Base-by-base conservation (phyloP, 2,888 invertebrate species). In the Syrphus vitripennis region DNA sequence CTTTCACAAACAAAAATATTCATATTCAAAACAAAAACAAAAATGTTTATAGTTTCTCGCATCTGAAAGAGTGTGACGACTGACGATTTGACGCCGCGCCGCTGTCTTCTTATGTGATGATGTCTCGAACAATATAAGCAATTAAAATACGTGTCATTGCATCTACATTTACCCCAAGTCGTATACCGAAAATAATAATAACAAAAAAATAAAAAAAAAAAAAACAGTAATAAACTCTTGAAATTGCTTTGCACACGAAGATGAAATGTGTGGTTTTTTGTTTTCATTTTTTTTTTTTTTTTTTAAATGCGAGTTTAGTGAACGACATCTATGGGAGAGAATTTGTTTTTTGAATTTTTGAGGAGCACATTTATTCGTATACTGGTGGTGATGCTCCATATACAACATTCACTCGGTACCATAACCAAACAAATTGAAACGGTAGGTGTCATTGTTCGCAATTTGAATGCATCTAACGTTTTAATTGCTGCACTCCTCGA, bases 131-230 rank as follows among this genome's bases (percentile, higher is more conserved):
- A 81, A 86, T 86, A 86, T 74, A 78, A 86, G 81, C 86, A 86
- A 86, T 86, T 86, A 86, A 86, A 78, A 86, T 78, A 78, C 86
- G 81, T 86, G 86, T 81, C 86, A 86, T 78, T 82, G 86, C 77
- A 86, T 86, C 77, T 65, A 70, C n/a, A n/a, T 86, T 86, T 81
- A 82, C 69, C n/a, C n/a, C 65, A 81, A 72, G 69, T 48, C 61
- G 21, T 6, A 29, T 16, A 69, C 40, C 57, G 34, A 57, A 61
- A 75, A 80, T n/a, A 34, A 34, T 14, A 21, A 55, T 29, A 21
- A 34, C 40, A 61, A 26, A 71, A 61, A n/a, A 19, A 40, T 7
- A 14, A 29, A 21, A 40, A 61, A 59, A 57, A 80, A 40, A 63
- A 29, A 59, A 72, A 57, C 65, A 63, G 71, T 77, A 71, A 72